These are phyloP conservation scores for Epinephelus awoara DNA, from an alignment of 2,797 vertebrate genomes.

Conservation along the genomic window DNA sequence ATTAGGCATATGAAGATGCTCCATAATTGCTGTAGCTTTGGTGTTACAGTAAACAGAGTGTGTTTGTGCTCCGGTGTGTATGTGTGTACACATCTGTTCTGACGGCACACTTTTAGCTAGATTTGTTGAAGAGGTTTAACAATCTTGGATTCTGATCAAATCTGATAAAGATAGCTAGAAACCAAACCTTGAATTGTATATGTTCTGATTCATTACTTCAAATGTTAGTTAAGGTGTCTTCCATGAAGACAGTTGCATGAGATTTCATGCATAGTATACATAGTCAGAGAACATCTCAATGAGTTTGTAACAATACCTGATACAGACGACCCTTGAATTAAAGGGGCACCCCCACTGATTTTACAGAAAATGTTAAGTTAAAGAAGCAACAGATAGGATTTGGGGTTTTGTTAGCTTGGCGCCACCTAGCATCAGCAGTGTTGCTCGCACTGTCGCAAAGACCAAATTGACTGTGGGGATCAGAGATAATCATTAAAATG, in stretches of 20 bases:
- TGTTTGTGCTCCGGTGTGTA: conserved; percentile 5
- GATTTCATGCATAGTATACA: background rate
- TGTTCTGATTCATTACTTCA: background rate
- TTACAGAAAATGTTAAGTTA: background rate
- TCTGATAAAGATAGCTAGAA: too few relatives aligned
- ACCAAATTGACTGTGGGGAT: too few relatives aligned
- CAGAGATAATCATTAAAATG: too few relatives aligned
- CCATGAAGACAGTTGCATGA: too few relatives aligned
- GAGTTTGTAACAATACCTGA: too few relatives aligned
- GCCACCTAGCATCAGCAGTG: too few relatives aligned
- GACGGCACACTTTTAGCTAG: conserved; percentile 5
- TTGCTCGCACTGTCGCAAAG: too few relatives aligned
- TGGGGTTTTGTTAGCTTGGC: too few relatives aligned
- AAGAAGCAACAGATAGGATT: too few relatives aligned
- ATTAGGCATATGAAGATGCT: conserved; percentile 71
- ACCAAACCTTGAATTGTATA: too few relatives aligned
- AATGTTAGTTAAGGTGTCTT: background rate
- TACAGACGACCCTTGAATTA: too few relatives aligned
- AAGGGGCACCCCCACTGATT: too few relatives aligned
- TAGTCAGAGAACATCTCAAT: background rate
- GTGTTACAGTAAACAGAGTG: conserved; percentile 43
- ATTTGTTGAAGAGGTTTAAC: conserved; percentile 39
- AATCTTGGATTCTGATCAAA: background rate
- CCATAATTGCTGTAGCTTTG: conserved; percentile 64
- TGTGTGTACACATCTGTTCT: conserved; percentile 45